Percentiles rank a stretch among this genome's conserved stretches.
Evolutionary conservation across 2,113 vertebrate species (phyloP).

Genomic region (Pongo abelii): DNA sequence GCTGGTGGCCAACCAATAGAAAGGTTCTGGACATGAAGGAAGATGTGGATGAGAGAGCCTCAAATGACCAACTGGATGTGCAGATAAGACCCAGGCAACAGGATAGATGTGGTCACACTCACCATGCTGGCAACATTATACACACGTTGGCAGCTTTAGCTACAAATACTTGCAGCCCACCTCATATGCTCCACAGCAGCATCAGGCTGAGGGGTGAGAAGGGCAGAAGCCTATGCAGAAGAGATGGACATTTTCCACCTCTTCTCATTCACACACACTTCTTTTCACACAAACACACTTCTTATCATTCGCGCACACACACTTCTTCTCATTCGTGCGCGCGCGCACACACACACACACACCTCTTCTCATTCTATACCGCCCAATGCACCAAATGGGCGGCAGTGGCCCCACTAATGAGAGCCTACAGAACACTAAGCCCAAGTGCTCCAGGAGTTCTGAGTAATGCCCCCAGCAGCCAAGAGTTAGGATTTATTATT

Average conservation of each 20-base stretch:
- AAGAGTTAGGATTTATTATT: background rate
- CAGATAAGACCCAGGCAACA: background rate
- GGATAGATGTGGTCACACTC: background rate
- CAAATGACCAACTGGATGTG: background rate
- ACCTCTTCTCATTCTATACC: background rate
- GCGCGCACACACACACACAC: no score
- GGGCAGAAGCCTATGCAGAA: background rate
- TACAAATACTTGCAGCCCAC: background rate
- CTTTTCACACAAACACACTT: background rate
- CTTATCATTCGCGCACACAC: no score
- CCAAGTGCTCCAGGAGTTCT: background rate
- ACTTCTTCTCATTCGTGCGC: background rate
- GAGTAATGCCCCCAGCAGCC: background rate
- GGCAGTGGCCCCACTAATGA: background rate
- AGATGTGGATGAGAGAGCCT: background rate
- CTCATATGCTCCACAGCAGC: background rate
- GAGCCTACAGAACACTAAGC: fast-evolving
- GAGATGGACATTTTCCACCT: background rate
- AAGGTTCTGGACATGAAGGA: background rate
- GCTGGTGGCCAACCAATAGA: background rate
- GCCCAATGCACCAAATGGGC: fast-evolving
- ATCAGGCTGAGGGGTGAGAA: background rate
- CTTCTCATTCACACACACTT: background rate
- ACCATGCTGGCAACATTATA: background rate
- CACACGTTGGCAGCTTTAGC: background rate